Base-by-base conservation (phyloP, 2,113 vertebrate genomes). In the Hippocampus barbouri region DNA sequence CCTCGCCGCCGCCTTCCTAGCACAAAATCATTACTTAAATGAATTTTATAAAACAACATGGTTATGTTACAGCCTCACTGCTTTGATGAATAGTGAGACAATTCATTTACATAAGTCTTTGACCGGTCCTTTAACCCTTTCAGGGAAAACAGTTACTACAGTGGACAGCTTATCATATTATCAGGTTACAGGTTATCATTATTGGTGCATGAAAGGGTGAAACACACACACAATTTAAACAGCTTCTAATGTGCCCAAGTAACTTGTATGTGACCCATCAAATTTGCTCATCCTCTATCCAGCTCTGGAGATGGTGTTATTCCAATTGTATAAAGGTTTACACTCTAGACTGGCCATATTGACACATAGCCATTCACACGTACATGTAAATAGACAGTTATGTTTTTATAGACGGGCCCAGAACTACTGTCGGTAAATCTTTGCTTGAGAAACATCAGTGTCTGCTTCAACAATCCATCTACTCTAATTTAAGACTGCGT, bases 401-500 rank as follows among this genome's bases (percentile, higher is more conserved):
- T n/a, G 54, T 49, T 49, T 49, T 60, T 60, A 61, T 20, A 34
- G 27, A 61, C 59, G 15, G 27, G 59, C 6, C 6, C 14, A 34
- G 12, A 34, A 61, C 16, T 1, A 18, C 25, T 60, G 0, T 38
- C 34, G 34, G 34, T 38, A 34, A 27, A 60, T 34, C 15, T 60
- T 30, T 60, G 5, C 9, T 27, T 14, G 23, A 30, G 34, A 40
- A 18, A 18, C 34, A 51, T 15, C 54, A 45, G 34, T 72, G 67
- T 61, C 18, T 62, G 25, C 21, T 43, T 74, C 41, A 51, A 68
- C 56, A 27, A 60, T n/a, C 12, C 60, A 15, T 62, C 2, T 45
- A 71, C 74, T 74, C 27, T 69, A 72, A 81, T 73, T 62, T 76
- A 73, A 70, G 66, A 65, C 69, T 73, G 68, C 79, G 87, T 76